Evolutionary conservation across 1,140 invertebrate species (phyloP).

Genomic region (Drosophila kohkoa): DNA sequence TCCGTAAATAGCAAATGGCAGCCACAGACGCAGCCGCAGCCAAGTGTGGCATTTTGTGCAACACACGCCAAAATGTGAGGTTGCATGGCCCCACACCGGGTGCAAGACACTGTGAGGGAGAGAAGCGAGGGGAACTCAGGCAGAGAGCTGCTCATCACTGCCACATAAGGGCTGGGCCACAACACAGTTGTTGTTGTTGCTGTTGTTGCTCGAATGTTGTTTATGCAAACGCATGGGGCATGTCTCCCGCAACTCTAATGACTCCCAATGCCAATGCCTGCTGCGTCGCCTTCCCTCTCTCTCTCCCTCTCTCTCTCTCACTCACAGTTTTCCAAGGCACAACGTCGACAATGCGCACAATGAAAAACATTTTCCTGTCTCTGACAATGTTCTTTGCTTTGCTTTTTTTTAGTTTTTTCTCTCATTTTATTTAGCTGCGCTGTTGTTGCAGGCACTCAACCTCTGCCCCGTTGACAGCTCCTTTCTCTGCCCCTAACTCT

Average conservation of each 20-base stretch:
- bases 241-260: slow-evolving; percentile 80
- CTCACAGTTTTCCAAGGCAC: slow-evolving; percentile 62
- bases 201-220: slow-evolving; percentile 52
- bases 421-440: slow-evolving; percentile 1
- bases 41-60: slow-evolving; percentile 75
- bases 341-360: slow-evolving; percentile 44
- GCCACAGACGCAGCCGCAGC: not conserved
- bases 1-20: slow-evolving; percentile 59
- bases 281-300: not conserved
- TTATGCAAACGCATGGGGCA: slow-evolving; percentile 80
- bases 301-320: slow-evolving; percentile 41
- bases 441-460: slow-evolving; percentile 25
- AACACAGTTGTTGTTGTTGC: slow-evolving; percentile 6
- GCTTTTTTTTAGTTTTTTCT: slow-evolving; percentile 6
- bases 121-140: slow-evolving; percentile 6
- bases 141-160: slow-evolving; percentile 53
- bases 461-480: slow-evolving; percentile 24
- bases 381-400: slow-evolving; percentile 30
- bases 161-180: slow-evolving; percentile 44
- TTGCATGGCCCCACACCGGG: slow-evolving; percentile 3
- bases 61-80: slow-evolving; percentile 73
- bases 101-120: slow-evolving; percentile 3
- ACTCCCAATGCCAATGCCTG: slow-evolving; percentile 46
- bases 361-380: slow-evolving; percentile 80
- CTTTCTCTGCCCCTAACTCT: slow-evolving; percentile 16